A percentile compares a stretch with the other conserved stretches of the same genome.
Conservation (phyloP, 1,140 invertebrate genomes). For the Drosophila hydei region DNA sequence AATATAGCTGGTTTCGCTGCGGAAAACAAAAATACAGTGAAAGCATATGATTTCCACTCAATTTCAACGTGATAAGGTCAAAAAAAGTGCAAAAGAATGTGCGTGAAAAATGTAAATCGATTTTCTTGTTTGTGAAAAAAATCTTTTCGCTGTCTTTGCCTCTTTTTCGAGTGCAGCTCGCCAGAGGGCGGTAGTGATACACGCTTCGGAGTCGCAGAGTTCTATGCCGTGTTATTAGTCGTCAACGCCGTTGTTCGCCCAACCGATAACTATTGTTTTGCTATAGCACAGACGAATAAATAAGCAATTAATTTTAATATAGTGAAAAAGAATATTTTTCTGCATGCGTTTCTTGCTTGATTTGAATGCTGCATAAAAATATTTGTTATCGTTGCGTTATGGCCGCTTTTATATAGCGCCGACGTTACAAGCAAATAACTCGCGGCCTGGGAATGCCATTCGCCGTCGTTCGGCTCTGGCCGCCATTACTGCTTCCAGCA, state of each 20-base stretch:
- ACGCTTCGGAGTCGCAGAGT: conserved; percentile 56
- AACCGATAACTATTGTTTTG: conserved; percentile 18
- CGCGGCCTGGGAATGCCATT: conserved; percentile 53
- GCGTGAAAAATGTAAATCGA: conserved; percentile 83
- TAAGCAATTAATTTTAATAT: conserved; percentile 13
- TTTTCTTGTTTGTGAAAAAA: conserved; percentile 82
- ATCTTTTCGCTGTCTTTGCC: conserved; percentile 47
- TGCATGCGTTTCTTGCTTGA: not conserved
- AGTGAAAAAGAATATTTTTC: conserved; percentile 9
- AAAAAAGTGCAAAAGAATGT: conserved; percentile 68
- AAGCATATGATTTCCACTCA: conserved; percentile 53
- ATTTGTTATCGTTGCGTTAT: conserved; percentile 24
- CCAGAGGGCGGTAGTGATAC: conserved; percentile 48
- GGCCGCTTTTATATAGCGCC: conserved; percentile 37
- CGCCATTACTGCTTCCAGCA: conserved; percentile 82
- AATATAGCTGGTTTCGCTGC: conserved; percentile 67
- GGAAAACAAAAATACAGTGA: conserved; percentile 58
- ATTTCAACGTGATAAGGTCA: conserved; percentile 22
- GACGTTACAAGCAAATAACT: conserved; percentile 29
- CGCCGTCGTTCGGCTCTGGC: conserved; percentile 76
- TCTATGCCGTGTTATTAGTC: conserved; percentile 31
- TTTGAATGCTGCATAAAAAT: conserved; percentile 3
- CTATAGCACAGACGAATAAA: not conserved
- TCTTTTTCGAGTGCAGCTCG: conserved; percentile 33
- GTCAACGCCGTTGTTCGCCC: conserved; percentile 28